Conservation (phyloP, 2,888 invertebrate genomes). For the Odontocolon sp. region DNA sequence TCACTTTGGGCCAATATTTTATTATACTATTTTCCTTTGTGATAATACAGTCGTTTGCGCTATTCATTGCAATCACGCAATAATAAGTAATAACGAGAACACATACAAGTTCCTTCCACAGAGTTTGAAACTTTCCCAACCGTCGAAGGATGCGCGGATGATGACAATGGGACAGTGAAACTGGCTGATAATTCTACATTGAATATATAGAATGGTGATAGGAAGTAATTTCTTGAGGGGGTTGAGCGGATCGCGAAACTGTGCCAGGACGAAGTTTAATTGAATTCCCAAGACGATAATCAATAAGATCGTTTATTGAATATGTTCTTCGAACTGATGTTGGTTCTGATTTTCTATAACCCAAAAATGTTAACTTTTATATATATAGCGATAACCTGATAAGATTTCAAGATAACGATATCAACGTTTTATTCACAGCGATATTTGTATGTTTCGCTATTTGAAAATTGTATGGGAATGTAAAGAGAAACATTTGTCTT, state of each 20-base stretch:
- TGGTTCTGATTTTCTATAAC: neutral
- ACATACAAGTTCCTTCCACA: neutral
- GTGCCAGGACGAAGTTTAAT: slow-evolving; percentile 46
- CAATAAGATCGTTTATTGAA: slow-evolving; percentile 34
- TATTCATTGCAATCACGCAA: neutral
- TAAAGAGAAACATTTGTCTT: neutral
- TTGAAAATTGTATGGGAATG: neutral
- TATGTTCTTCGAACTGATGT: slow-evolving; percentile 1
- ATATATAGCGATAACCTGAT: neutral
- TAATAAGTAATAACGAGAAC: neutral
- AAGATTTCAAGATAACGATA: too few relatives aligned
- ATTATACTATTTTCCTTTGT: neutral
- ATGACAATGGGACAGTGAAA: slow-evolving; percentile 23
- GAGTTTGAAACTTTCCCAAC: slow-evolving; percentile 7
- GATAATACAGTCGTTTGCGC: too few relatives aligned
- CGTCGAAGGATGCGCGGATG: neutral
- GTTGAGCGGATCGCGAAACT: slow-evolving; percentile 1
- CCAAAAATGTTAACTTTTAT: neutral
- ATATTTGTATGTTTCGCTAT: neutral
- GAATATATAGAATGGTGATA: neutral
- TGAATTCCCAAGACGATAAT: slow-evolving; percentile 30
- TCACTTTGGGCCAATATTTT: too few relatives aligned
- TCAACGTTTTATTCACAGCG: too few relatives aligned
- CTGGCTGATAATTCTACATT: slow-evolving; percentile 26
- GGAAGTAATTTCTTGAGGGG: slow-evolving; percentile 8